Percentiles rank a stretch among this genome's conserved stretches.
Evolutionary conservation across 2,888 invertebrate genomes (phyloP).

Genomic region (Slavum lentiscoides): DNA sequence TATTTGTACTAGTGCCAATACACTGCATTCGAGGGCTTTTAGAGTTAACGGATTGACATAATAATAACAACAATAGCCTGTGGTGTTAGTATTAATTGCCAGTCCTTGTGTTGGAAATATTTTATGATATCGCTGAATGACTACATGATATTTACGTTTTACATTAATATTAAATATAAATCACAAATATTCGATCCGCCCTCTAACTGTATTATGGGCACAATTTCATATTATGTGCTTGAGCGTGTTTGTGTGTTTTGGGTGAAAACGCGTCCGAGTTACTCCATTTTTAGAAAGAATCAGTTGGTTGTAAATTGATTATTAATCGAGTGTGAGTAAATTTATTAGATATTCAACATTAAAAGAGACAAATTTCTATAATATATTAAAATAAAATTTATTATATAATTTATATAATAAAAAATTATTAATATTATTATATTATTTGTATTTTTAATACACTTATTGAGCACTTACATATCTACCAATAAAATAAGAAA

Average conservation of each 20-base stretch:
- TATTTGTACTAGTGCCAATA: not conserved
- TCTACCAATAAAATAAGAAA: too few species aligned
- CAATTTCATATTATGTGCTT: not conserved
- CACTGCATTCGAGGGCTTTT: not conserved
- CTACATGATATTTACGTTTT: conserved; percentile 8
- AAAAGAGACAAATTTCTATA: not conserved
- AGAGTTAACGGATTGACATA: not conserved
- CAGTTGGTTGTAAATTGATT: not conserved
- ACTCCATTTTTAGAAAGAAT: not conserved
- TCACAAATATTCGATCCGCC: not conserved
- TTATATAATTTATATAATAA: too few species aligned
- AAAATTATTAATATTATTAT: too few species aligned
- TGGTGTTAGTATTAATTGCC: not conserved
- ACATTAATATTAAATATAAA: conserved; percentile 9
- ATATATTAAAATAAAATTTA: too few species aligned
- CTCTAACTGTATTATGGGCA: not conserved
- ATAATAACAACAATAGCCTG: not conserved
- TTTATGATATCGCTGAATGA: not conserved
- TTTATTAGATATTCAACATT: not conserved
- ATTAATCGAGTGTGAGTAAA: not conserved
- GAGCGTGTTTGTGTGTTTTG: not conserved
- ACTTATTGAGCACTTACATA: too few species aligned
- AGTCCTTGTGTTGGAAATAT: not conserved
- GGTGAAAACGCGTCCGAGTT: not conserved
- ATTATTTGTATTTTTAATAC: too few species aligned